phyloP scores from a whole-genome alignment of 2,113 vertebrate species.

The Pedetes capensis region DNA sequence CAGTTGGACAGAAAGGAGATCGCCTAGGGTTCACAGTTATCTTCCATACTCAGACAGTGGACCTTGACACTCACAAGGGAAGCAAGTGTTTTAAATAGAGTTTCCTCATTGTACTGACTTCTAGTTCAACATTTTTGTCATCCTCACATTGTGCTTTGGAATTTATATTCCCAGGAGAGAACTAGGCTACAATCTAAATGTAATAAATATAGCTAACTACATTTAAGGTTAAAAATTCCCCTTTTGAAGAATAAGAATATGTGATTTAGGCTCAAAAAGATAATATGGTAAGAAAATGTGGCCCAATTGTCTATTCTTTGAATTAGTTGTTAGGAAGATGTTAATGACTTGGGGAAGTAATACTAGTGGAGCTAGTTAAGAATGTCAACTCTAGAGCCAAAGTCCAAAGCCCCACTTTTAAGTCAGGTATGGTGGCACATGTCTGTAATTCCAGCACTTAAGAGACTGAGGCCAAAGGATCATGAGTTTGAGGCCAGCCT shows the following conservation, averaged over 20 bases:
- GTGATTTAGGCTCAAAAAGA: neutral
- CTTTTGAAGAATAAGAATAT: neutral
- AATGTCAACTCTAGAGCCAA: neutral
- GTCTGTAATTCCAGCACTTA: no score
- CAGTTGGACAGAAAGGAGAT: neutral
- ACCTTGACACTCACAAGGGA: neutral
- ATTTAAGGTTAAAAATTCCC: neutral
- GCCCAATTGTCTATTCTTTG: neutral
- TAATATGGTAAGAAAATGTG: neutral
- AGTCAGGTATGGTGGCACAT: no score
- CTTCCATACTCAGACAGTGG: neutral
- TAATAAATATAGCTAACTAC: neutral
- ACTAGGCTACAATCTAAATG: neutral
- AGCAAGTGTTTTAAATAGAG: neutral
- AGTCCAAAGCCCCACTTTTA: no score
- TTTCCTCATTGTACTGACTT: neutral
- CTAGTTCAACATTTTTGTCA: neutral
- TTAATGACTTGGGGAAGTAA: neutral
- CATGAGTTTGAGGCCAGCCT: no score
- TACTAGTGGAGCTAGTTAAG: neutral
- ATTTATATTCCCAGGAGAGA: neutral
- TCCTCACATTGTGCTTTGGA: neutral
- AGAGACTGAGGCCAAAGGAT: no score
- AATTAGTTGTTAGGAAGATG: neutral
- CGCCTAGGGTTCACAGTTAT: neutral